Evolutionary conservation across 2,888 invertebrate genomes (phyloP), one percentile per base, ranked within the genome.

Genomic region (Carterocephalus palaemon): DNA sequence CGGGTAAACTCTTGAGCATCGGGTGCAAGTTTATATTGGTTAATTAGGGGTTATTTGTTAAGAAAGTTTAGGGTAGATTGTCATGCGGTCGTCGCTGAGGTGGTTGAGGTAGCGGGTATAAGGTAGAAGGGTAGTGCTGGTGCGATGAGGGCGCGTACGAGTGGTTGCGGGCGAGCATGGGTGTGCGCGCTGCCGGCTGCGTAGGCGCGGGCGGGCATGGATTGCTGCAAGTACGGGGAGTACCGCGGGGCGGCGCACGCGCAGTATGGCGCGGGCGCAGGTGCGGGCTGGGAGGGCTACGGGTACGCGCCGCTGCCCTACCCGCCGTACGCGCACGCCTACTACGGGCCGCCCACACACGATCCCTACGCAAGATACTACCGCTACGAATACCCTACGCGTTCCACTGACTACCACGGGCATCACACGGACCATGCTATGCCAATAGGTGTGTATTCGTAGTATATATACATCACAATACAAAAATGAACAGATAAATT

Each of bases 181-280:
- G 53, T 60, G 66, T 56, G 69, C 62, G 76, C 71, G 70, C 64
- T 62, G 70, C 62, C 62, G 57, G 74, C 73, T 58, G 72, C 79
- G 72, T 82, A 75, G 75, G 64, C 56, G 61, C 56, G 49, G 60
- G 61, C 46, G 43, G 62, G 59, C 56, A 87, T 87, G 87, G 87
- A 87, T 66, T 86, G 87, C 76, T 87, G 85, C 76, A 82, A 84
- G 70, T 86, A 84, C 82, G 75, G 77, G 66, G 82, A 82, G 75
- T 83, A 78, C 70, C 82, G 84, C 65, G 76, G 59, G 64, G 63
- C 46, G 59, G 62, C 65, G 68, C 72, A 65, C 64, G 74, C 67
- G 57, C 68, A 69, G 64, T 75, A 74, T 66, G 65, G 62, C 66
- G 70, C 69, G 63, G 19, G 40, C 53, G 57, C 59, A 59, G 64